phyloP scores from a whole-genome alignment of 1,140 invertebrate genomes.

The Drosophila dunni region DNA sequence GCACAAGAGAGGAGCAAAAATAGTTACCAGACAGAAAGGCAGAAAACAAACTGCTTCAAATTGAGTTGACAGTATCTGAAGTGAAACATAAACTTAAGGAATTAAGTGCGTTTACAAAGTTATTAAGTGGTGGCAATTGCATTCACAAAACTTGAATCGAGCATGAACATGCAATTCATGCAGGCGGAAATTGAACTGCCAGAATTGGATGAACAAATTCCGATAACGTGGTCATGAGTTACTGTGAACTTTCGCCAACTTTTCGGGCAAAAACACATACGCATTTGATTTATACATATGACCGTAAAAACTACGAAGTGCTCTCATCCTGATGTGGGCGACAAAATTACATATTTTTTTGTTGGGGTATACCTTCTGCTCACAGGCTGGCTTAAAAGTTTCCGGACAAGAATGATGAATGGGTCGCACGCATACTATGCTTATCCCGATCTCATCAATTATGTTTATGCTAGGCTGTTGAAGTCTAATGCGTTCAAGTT shows the following conservation, averaged over 20 bases:
- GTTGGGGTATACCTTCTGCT: slow-evolving; percentile 4
- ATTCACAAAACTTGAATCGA: background rate
- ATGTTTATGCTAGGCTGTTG: slow-evolving; percentile 43
- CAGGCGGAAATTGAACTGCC: slow-evolving; percentile 4
- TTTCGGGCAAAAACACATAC: slow-evolving; percentile 23
- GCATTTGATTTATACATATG: slow-evolving; percentile 57
- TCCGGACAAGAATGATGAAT: slow-evolving; percentile 59
- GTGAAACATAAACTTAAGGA: too few relatives aligned
- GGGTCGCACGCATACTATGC: slow-evolving; percentile 34
- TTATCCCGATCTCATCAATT: slow-evolving; percentile 69
- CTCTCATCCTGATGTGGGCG: background rate
- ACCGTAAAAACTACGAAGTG: slow-evolving; percentile 2
- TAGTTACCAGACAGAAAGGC: too few relatives aligned
- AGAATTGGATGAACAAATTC: slow-evolving; percentile 24
- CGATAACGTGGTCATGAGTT: slow-evolving; percentile 47
- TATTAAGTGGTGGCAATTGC: background rate
- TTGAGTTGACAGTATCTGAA: too few relatives aligned
- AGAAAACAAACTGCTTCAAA: too few relatives aligned
- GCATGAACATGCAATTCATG: background rate
- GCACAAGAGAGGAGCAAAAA: too few relatives aligned
- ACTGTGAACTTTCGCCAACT: slow-evolving; percentile 42
- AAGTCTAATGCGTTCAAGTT: slow-evolving; percentile 30
- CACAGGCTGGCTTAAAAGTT: slow-evolving; percentile 38
- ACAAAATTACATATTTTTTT: slow-evolving; percentile 36
- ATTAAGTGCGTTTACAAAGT: background rate